Evolutionary conservation across 2,113 vertebrate genomes (phyloP), one percentile per base, ranked within the genome.

Genomic region (Neolamprologus falcicula): DNA sequence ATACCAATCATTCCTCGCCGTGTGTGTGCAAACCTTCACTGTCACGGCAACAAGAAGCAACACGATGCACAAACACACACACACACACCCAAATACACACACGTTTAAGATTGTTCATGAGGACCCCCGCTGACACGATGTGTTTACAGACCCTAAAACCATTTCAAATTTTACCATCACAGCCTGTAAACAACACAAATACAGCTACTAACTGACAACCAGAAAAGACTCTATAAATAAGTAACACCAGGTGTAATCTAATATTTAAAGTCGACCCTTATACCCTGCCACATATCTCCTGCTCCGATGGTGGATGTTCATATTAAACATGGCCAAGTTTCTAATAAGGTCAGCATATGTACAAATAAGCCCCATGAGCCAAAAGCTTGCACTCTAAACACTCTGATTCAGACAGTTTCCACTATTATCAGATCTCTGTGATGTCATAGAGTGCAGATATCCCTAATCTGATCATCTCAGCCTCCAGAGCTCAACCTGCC

Each of bases 41-140:
- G 76, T 86, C 45, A 85, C 37, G 17, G 88, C 63, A 90, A 92
- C 91, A 90, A 90, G 85, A 91, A 53, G 63, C 71, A 92, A 89
- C 89, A 91, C 9, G 85, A 89, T 3, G 52, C 9, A 66, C 52
- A 66, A 17, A 66, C 42, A 45, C 68, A 68, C 79, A 50, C 47
- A 19, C 47, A 35, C 61, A 37, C 61, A 7, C n/a, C 7, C 37
- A 73, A n/a, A 35, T 35, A 35, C 59, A 63, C 59, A n/a, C 31
- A 66, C 11, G 19, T 37, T 37, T 37, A 37, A 68, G 40, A 73
- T 26, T 28, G 26, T 47, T 33, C 33, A 17, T 73, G 85, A 86
- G 61, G 53, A 52, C 45, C 26, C 16, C 24, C 1, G 3, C 16
- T n/a, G 42, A 78, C 26, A 78, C 2, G 17, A 52, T 78, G 45